phyloP scores from a whole-genome alignment of 2,888 invertebrate genomes.

The Norana najaformis region DNA sequence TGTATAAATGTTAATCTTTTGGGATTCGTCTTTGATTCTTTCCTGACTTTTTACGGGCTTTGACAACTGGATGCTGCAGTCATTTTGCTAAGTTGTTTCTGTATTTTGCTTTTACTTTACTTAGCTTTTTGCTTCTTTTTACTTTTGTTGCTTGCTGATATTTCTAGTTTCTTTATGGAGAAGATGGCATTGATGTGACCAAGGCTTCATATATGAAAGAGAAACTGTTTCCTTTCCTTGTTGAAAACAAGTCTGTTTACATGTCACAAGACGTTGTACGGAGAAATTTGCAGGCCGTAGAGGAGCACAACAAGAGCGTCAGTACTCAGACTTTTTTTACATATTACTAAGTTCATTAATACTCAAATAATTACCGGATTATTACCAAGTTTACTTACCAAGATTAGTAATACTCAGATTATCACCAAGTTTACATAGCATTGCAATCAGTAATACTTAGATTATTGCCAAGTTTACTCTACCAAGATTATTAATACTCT shows the following conservation, averaged over 20 bases:
- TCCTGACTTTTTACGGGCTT: background rate
- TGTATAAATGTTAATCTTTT: background rate
- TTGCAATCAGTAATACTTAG: background rate
- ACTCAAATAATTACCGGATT: background rate
- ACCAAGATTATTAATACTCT: background rate
- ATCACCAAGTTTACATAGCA: background rate
- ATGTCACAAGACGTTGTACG: slow-evolving; percentile 14
- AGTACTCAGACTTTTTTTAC: background rate
- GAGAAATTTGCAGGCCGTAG: background rate
- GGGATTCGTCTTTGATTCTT: background rate
- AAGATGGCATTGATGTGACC: slow-evolving; percentile 73
- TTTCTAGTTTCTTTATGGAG: slow-evolving; percentile 68
- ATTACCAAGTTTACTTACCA: background rate
- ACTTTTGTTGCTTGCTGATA: slow-evolving; percentile 29
- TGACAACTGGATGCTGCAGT: background rate
- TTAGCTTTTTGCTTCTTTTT: too few relatives aligned
- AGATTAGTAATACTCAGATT: too few relatives aligned
- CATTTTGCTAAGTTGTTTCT: background rate
- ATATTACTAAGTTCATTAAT: background rate
- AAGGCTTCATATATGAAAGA: slow-evolving; percentile 81
- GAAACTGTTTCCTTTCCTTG: slow-evolving; percentile 78
- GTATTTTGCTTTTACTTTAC: too few relatives aligned
- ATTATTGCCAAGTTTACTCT: background rate
- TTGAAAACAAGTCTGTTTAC: slow-evolving; percentile 69
- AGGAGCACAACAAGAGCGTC: background rate